phyloP scores from a whole-genome alignment of 2,797 vertebrate genomes.

The Amblyraja radiata region DNA sequence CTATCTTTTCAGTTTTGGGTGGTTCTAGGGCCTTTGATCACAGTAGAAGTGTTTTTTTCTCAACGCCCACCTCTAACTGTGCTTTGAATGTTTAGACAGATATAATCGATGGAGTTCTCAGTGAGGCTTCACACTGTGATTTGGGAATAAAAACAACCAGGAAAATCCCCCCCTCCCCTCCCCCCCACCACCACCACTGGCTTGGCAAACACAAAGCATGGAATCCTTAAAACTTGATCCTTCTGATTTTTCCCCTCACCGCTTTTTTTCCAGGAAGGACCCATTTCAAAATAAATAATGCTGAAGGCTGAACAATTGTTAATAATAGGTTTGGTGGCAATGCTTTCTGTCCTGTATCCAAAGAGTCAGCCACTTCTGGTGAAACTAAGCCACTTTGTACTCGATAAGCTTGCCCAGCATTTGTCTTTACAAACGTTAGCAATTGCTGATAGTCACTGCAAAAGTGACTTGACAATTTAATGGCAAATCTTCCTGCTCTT shows the following conservation, averaged over 20 bases:
- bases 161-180: neutral
- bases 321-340: neutral
- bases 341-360: neutral
- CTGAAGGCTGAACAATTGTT: conserved; percentile 3
- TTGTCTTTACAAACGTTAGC: neutral
- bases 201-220: conserved; percentile 34
- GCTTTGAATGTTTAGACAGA: conserved; percentile 62
- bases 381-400: neutral
- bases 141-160: conserved; percentile 49
- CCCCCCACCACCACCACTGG: neutral
- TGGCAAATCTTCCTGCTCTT: neutral
- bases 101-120: conserved; percentile 65
- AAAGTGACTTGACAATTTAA: neutral
- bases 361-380: neutral
- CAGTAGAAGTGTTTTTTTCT: conserved; percentile 49
- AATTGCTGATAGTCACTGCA: neutral
- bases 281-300: conserved; percentile 33
- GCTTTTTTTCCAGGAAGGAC: neutral
- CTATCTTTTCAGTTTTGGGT: conserved; percentile 54
- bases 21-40: conserved; percentile 57
- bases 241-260: neutral
- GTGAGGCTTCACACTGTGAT: conserved; percentile 61
- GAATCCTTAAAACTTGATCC: conserved; percentile 35
- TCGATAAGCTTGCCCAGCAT: neutral
- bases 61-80: conserved; percentile 28